phyloP scores from a whole-genome alignment of 2,113 vertebrate genomes.

The Upupa epops region DNA sequence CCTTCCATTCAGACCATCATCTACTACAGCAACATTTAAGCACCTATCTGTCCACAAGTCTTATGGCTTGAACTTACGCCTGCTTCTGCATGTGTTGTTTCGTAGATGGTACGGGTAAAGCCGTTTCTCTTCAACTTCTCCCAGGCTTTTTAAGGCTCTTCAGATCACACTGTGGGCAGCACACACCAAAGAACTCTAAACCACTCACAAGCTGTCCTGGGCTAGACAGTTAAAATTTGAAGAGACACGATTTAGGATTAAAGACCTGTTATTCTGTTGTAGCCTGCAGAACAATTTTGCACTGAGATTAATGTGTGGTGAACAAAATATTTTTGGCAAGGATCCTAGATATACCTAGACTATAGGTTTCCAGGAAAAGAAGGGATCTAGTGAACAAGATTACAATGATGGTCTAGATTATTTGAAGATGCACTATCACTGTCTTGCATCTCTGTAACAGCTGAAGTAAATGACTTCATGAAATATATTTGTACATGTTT shows the following conservation, averaged over 20 bases:
- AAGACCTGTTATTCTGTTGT: neutral
- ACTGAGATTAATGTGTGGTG: fast-evolving
- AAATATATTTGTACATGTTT: too few relatives aligned
- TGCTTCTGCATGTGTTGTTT: too few relatives aligned
- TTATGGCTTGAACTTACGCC: too few relatives aligned
- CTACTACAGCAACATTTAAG: too few relatives aligned
- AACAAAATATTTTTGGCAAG: neutral
- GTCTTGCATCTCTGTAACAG: too few relatives aligned
- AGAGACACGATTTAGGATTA: neutral
- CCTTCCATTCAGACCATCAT: too few relatives aligned
- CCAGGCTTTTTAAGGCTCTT: neutral
- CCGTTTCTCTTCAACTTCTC: neutral
- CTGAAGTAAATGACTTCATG: too few relatives aligned
- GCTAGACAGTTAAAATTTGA: neutral
- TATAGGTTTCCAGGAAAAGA: neutral
- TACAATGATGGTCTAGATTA: too few relatives aligned
- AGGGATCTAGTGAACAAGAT: neutral
- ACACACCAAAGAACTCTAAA: neutral
- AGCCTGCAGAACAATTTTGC: neutral
- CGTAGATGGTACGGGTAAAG: neutral
- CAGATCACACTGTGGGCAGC: neutral
- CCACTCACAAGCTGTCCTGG: neutral
- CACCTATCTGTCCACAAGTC: too few relatives aligned
- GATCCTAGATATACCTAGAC: neutral
- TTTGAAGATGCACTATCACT: too few relatives aligned